Base-by-base conservation (phyloP, 2,113 vertebrate genomes). In the Gnathonemus echidnorhynchus region DNA sequence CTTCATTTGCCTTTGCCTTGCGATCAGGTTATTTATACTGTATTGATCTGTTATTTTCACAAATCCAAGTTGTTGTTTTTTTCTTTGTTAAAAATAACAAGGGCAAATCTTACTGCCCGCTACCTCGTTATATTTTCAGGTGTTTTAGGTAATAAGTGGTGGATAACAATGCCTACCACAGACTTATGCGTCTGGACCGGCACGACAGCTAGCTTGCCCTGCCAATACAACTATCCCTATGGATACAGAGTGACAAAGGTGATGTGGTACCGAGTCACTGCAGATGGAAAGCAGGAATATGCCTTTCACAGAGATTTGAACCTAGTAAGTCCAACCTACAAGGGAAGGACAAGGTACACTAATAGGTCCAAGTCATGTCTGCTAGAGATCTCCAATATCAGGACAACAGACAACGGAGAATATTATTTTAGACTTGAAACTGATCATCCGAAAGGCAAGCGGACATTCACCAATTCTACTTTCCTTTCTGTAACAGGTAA, bases 371-470 rank as follows among this genome's bases (percentile, higher is more conserved):
- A 93, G 77, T 90, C 92, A 58, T 93, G 93, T 89, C 91, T 89
- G 21, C 87, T 96, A 88, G 95, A 96, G 92, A 95, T 96, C 58
- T 93, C 92, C 1, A 88, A 91, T 5, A 93, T 95, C 39, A 94
- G 93, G 90, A 91, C 95, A 88, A 95, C 94, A n/a, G 96, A 96
- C 90, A 94, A 92, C 0, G 96, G 96, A 10, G 93, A 95, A 88
- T 96, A 96, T 91, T 95, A 95, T 93, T 96, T 96, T 91, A 94
- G 95, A 91, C 96, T 96, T 86, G 95, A 96, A 91, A 96, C 95
- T 0, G 94, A 96, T 91, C 94, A 95, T 10, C 94, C 92, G 1
- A 93, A 95, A 90, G 95, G 95, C 13, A 92, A 95, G 90, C 96
- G 95, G 96, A 96, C 96, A 6, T 96, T 96, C 21, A 93, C 95